Conservation (phyloP, 2,797 vertebrate genomes). For the Cheirogaleus major region DNA sequence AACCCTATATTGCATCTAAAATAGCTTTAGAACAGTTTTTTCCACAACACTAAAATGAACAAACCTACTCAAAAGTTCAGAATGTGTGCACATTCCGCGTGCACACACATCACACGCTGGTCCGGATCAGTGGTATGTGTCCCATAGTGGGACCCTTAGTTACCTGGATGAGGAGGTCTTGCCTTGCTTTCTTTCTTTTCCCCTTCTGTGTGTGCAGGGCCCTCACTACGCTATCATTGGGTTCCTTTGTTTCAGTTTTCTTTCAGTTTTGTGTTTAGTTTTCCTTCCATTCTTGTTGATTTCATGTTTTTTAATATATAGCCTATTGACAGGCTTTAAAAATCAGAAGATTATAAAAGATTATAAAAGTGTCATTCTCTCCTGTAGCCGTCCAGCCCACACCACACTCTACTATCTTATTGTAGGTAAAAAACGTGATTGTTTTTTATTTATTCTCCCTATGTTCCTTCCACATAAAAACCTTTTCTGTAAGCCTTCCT, state of each 20-base stretch:
- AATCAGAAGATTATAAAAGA: not conserved
- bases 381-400: not conserved
- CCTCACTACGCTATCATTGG: not conserved
- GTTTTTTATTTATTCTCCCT: not conserved
- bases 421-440: not conserved
- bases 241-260: not conserved
- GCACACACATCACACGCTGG: not conserved
- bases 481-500: not conserved
- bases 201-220: not conserved
- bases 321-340: not conserved
- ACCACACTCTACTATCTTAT: not conserved
- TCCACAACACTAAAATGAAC: not conserved
- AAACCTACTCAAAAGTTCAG: not conserved
- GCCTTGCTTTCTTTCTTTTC: not conserved
- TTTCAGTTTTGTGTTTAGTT: not conserved
- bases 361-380: not conserved
- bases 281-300: not conserved
- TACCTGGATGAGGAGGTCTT: not conserved
- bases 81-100: rapidly evolving
- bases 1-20: not conserved
- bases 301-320: not conserved
- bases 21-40: not conserved
- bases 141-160: not conserved
- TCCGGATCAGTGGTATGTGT: not conserved
- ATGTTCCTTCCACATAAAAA: not conserved